Evolutionary conservation across 2,797 vertebrate species (phyloP), one percentile per base, ranked within the genome.

Genomic region (Acipenser ruthenus): DNA sequence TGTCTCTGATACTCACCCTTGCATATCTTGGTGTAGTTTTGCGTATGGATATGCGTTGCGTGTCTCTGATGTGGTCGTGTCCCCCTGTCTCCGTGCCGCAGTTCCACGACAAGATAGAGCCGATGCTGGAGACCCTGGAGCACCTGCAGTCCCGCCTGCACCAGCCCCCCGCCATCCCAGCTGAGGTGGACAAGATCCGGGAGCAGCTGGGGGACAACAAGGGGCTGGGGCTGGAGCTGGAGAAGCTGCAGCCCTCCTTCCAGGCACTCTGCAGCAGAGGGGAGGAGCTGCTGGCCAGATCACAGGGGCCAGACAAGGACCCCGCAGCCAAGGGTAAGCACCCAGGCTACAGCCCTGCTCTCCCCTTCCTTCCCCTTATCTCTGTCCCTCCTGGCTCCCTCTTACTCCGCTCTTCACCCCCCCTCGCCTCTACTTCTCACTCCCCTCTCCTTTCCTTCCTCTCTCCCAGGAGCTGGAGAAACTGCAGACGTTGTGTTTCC

Each of bases 61-160:
- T 55, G 9, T 55, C n/a, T 55, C 9, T 7, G 6, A 55, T 3
- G 23, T 37, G 23, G 23, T 37, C 23, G 23, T 37, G 23, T 37
- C 23, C 23, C 23, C 65, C 0, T 59, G 70, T 9, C 62, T 63
- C 23, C 4, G 2, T 23, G 23, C 23, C 23, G 23, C 78, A 99
- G 97, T 99, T 99, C 76, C 96, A 99, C 2, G 96, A 99, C 74
- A 99, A 99, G 89, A 97, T 99, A 61, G 97, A 98, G 77, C 96
- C 96, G 10, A 93, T 99, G 86, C 75, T 99, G 90, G 96, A 99
- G 86, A 93, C 92, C 0, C 82, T 99, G 81, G 96, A 94, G 82
- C 87, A 74, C 51, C 93, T 97, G 7, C 93, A 93, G 0, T 92
- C 94, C 80, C 91, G 96, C 50, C 84, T 99, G 68, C 88, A 90